These are phyloP conservation scores for Chanos chanos DNA, from an alignment of 2,797 vertebrate genomes.

Conservation along the genomic window DNA sequence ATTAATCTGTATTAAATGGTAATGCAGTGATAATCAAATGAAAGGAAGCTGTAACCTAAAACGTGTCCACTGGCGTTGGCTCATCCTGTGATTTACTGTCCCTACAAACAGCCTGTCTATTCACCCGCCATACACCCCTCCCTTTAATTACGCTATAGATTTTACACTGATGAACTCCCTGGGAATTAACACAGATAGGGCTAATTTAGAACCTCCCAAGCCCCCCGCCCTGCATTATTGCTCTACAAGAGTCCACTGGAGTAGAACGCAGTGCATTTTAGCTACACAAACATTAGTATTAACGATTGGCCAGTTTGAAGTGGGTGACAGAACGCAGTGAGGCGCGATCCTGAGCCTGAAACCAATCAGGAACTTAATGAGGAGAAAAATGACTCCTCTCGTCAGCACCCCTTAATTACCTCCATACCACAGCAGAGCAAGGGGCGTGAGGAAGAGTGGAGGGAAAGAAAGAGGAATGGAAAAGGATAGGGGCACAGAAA, in stretches of 20 bases:
- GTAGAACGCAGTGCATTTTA: conserved; percentile 80
- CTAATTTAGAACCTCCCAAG: conserved; percentile 73
- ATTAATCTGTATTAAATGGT: conserved; percentile 75
- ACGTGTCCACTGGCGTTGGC: conserved; percentile 60
- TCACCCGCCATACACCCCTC: conserved; percentile 57
- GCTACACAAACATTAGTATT: conserved; percentile 99
- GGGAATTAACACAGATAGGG: conserved; percentile 82
- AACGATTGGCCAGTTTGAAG: conserved; percentile 93
- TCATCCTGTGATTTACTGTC: conserved; percentile 29
- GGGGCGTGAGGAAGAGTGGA: conserved; percentile 65
- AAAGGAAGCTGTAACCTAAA: conserved; percentile 71
- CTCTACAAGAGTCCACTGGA: conserved; percentile 73
- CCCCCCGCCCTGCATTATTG: conserved; percentile 76
- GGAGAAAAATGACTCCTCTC: conserved; percentile 92
- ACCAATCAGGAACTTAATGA: conserved; percentile 99
- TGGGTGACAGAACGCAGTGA: conserved; percentile 91
- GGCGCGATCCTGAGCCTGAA: conserved; percentile 86
- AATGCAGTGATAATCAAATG: conserved; percentile 58
- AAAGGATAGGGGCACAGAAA: conserved; percentile 63
- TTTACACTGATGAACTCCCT: conserved; percentile 86
- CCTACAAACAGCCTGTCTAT: conserved; percentile 30
- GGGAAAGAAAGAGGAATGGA: conserved; percentile 63
- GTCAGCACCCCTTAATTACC: conserved; percentile 82
- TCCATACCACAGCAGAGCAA: conserved; percentile 65
- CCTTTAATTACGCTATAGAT: conserved; percentile 92